Evolutionary conservation across 1,140 invertebrate genomes (phyloP).

Genomic region (Drosophila fuyamai): DNA sequence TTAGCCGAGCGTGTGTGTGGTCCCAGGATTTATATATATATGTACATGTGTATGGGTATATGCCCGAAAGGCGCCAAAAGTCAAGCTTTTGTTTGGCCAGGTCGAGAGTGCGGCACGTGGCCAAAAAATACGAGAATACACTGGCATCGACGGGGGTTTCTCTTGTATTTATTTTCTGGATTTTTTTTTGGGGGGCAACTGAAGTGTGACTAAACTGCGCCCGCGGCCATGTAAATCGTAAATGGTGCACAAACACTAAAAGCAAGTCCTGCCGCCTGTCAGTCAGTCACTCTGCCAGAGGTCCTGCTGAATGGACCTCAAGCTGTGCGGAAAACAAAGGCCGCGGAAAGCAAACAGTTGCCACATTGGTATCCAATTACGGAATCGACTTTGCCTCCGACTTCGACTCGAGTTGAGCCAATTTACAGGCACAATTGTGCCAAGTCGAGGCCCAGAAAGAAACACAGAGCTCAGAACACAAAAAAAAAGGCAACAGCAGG

Average conservation of each 20-base stretch:
- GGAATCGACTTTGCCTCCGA: conserved; percentile 9
- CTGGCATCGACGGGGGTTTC: neutral
- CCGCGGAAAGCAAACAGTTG: conserved; percentile 72
- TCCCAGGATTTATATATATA: conserved; percentile 2
- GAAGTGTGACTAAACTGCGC: conserved; percentile 77
- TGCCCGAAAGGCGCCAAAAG: conserved; percentile 49
- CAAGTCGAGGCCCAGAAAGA: conserved; percentile 33
- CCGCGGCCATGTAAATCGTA: conserved; percentile 55
- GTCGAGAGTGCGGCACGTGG: conserved; percentile 44
- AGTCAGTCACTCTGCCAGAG: conserved; percentile 25
- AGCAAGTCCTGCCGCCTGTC: conserved; percentile 26
- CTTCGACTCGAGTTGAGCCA: conserved; percentile 58
- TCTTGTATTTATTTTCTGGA: neutral
- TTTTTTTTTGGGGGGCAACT: conserved; percentile 40
- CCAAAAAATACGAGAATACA: neutral
- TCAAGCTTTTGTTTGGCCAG: conserved; percentile 75
- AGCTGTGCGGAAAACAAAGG: conserved; percentile 54
- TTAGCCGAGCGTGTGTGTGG: conserved; percentile 52
- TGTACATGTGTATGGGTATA: neutral
- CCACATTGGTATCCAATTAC: conserved; percentile 77
- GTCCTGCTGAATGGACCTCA: conserved; percentile 57
- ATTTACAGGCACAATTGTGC: conserved; percentile 66
- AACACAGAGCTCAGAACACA: neutral
- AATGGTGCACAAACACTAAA: conserved; percentile 27
- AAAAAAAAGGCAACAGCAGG: conserved; percentile 76